Base-by-base conservation (phyloP, 2,797 vertebrate species). In the Aulostomus chinensis region DNA sequence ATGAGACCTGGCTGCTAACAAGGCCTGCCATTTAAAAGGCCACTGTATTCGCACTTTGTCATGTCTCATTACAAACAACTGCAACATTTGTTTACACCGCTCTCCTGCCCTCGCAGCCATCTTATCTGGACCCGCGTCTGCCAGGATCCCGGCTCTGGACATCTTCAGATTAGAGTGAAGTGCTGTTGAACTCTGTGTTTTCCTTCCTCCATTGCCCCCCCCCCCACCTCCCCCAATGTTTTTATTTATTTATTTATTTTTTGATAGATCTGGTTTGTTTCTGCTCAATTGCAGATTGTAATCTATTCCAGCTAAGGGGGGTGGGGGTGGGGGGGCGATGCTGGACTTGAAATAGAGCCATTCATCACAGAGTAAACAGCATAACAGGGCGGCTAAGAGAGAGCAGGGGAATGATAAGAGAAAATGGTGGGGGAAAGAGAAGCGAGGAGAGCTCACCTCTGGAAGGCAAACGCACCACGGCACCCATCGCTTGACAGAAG, bases 291-390 rank as follows among this genome's bases (percentile, higher is more conserved):
- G 84, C 83, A 76, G 80, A 87, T 89, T 88, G 75, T 86, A 86
- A 88, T 91, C 81, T 83, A 78, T 87, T 88, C 78, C 75, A 55
- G 73, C 49, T 42, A 36, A 65, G 56, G 81, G 50, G 69, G 28
- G 36, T 24, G 4, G 22, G 22, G 22, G 22, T 4, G 22, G 18
- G 20, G 18, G 9, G 18, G n/a, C n/a, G 41, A 59, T 48, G 60
- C 72, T 70, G 24, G 58, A 77, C 40, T 81, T 81, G 78, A 91
- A 91, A 91, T 90, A 37, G 86, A 91, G 87, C 84, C 85, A 88
- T 92, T 90, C 81, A 90, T 90, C 89, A 90, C 78, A 48, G 73
- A 70, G 80, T 81, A 80, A 85, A 79, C 66, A 47, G 78, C 12
- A 32, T 1, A 62, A 64, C 66, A 58, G 68, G 61, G 59, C 35